phyloP scores from a whole-genome alignment of 1,140 invertebrate species.

The Kradibia gibbosae region DNA sequence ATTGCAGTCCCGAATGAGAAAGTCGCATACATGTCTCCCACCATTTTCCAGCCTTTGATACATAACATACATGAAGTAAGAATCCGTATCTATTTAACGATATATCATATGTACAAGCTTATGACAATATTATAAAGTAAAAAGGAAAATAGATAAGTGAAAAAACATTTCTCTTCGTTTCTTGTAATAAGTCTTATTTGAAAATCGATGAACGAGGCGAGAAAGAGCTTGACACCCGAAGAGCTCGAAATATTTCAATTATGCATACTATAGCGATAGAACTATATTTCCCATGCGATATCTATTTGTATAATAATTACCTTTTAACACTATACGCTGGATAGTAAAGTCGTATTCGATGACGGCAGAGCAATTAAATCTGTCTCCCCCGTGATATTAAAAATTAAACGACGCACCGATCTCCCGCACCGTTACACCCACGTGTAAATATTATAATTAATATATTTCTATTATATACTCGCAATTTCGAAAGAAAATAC shows the following conservation, averaged over 20 bases:
- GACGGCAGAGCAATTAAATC: constrained; percentile 20
- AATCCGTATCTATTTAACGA: constrained; percentile 54
- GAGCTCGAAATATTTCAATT: constrained; percentile 50
- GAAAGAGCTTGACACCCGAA: constrained; percentile 60
- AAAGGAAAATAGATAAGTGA: constrained; percentile 69
- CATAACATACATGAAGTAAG: constrained; percentile 53
- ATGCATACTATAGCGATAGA: constrained; percentile 32
- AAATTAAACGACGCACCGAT: constrained; percentile 36
- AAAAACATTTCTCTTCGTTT: constrained; percentile 59
- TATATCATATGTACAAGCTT: constrained; percentile 61
- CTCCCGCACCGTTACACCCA: constrained; percentile 24
- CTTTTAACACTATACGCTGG: neutral
- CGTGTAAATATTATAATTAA: constrained; percentile 44
- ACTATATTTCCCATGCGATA: constrained; percentile 6
- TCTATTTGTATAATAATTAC: constrained; percentile 19
- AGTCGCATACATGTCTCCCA: constrained; percentile 49
- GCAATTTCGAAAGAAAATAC: constrained; percentile 61
- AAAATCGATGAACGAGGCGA: constrained; percentile 60
- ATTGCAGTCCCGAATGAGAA: constrained; percentile 52
- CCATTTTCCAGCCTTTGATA: constrained; percentile 51
- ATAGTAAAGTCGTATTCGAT: constrained; percentile 35
- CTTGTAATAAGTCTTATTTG: constrained; percentile 55
- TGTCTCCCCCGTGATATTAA: constrained; percentile 12
- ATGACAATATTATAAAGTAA: constrained; percentile 61
- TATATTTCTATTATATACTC: constrained; percentile 49